These are phyloP conservation scores for Rutpela maculata DNA, from an alignment of 2,888 invertebrate species.

Conservation along the genomic window DNA sequence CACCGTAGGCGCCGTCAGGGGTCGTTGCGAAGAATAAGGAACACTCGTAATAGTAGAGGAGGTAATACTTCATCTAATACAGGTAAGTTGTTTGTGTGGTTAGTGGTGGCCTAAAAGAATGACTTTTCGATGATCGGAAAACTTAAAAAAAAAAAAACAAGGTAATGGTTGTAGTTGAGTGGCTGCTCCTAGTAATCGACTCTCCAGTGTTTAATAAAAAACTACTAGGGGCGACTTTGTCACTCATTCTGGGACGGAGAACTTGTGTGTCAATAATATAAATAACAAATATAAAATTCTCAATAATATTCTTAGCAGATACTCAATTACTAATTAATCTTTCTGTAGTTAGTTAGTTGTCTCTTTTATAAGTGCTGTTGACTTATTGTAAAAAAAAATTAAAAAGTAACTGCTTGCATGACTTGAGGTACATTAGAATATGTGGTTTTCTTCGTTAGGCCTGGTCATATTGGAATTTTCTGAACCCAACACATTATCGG, in stretches of 20 bases:
- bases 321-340: neutral
- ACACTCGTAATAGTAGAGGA: constrained; percentile 90
- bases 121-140: constrained; percentile 42
- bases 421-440: neutral
- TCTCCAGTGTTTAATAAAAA: neutral
- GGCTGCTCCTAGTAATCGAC: constrained; percentile 19
- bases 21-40: constrained; percentile 90
- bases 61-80: constrained; percentile 76
- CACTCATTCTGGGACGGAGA: too few relatives aligned
- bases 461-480: neutral
- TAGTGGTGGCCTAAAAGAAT: constrained; percentile 62
- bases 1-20: constrained; percentile 92
- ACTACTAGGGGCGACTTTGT: too few relatives aligned
- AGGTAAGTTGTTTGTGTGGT: constrained; percentile 63
- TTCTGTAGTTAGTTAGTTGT: neutral
- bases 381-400: neutral
- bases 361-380: neutral
- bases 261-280: too few relatives aligned
- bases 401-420: neutral
- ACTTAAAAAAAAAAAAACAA: constrained; percentile 37
- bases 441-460: neutral
- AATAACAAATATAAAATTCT: too few relatives aligned
- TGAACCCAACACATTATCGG: too few relatives aligned
- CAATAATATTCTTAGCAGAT: neutral
- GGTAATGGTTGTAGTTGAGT: constrained; percentile 19